phyloP scores from a whole-genome alignment of 1,140 invertebrate genomes.

The Phymorhynchus buccinoides region DNA sequence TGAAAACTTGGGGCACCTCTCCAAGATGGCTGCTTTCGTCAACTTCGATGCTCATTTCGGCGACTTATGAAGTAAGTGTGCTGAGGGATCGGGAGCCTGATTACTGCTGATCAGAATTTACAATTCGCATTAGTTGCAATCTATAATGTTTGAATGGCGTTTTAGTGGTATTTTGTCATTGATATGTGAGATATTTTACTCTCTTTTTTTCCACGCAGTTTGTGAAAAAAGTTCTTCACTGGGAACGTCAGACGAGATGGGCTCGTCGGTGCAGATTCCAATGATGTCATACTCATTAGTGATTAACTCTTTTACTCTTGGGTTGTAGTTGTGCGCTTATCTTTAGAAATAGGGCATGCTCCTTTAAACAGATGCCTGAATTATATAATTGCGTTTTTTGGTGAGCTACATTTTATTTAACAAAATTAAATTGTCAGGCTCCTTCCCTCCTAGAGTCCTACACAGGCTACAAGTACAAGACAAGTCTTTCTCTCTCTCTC shows the following conservation, averaged over 20 bases:
- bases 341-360: too few relatives aligned
- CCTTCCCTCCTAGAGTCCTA: too few relatives aligned
- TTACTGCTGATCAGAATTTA: background rate
- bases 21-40: constrained; percentile 65
- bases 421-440: too few relatives aligned
- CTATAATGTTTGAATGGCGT: background rate
- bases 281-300: constrained; percentile 6
- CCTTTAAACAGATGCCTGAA: too few relatives aligned
- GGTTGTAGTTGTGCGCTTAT: too few relatives aligned
- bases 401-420: too few relatives aligned
- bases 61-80: constrained; percentile 46
- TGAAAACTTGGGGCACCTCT: constrained; percentile 40
- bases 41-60: constrained; percentile 48
- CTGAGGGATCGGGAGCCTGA: background rate
- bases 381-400: too few relatives aligned
- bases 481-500: too few relatives aligned
- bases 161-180: background rate
- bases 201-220: background rate
- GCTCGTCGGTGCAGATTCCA: background rate
- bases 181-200: background rate
- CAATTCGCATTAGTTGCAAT: background rate
- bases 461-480: too few relatives aligned
- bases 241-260: too few relatives aligned
- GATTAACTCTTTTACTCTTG: too few relatives aligned
- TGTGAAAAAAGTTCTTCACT: background rate